A percentile compares a stretch with the other conserved stretches of the same genome.
Evolutionary conservation across 2,888 invertebrate genomes (phyloP).

Genomic region (Caenorhabditis japonica): DNA sequence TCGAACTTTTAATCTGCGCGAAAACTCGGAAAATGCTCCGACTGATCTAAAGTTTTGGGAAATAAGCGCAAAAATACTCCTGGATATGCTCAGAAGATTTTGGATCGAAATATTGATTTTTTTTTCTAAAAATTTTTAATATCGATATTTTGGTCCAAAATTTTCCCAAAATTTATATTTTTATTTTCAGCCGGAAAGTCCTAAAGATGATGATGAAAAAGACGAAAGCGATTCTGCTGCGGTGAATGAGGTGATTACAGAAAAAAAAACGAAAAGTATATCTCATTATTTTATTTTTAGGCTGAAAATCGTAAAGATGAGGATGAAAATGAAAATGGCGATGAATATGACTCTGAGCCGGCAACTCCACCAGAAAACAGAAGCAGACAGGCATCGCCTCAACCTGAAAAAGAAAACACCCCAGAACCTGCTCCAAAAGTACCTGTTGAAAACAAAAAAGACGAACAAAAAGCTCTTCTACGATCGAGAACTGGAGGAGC

Average conservation of each 20-base stretch:
- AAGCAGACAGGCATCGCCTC: not conserved
- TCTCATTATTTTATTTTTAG: too few relatives aligned
- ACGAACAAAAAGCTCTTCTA: slow-evolving; percentile 58
- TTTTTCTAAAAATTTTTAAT: too few relatives aligned
- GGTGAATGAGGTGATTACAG: too few relatives aligned
- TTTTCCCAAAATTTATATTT: too few relatives aligned
- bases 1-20: too few relatives aligned
- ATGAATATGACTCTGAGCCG: not conserved
- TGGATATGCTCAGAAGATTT: too few relatives aligned
- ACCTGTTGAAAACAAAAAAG: slow-evolving; percentile 47
- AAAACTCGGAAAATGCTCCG: too few relatives aligned
- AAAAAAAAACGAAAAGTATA: slow-evolving; percentile 14
- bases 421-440: not conserved
- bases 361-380: slow-evolving; percentile 4
- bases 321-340: not conserved
- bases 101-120: too few relatives aligned
- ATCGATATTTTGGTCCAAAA: too few relatives aligned
- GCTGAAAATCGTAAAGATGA: not conserved
- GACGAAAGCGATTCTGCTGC: slow-evolving; percentile 4
- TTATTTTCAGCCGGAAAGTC: slow-evolving; percentile 11
- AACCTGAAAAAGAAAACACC: slow-evolving; percentile 4
- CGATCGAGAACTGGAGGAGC: slow-evolving; percentile 80
- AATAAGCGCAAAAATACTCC: too few relatives aligned
- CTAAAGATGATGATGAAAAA: not conserved
- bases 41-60: too few relatives aligned